Evolutionary conservation across 2,797 vertebrate species (phyloP), one percentile per base, ranked within the genome.

Genomic region (Catostomus latipinnis): DNA sequence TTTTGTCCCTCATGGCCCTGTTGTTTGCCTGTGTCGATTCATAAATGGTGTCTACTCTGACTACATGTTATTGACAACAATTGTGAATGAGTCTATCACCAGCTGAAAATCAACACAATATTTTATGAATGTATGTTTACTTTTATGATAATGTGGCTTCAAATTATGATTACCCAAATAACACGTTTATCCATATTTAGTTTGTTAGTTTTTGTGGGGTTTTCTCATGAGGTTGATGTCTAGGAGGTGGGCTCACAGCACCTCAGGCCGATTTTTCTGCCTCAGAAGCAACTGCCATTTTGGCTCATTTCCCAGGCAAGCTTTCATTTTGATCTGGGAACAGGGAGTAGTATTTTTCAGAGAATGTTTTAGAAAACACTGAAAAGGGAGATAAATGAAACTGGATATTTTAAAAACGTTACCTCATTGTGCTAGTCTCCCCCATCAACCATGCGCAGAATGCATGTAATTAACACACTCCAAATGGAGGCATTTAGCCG

Each of bases 391-490:
- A 74, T 53, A 22, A 81, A 67, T 54, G 7, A 43, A 71, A 63
- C 58, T 58, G 75, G 69, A 18, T 58, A 68, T 82, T 74, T 69
- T 65, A 62, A n/a, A 76, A 80, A 56, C 70, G 65, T 71, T 70
- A n/a, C 50, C 53, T 52, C 43, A 50, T 70, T 34, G 71, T 43
- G 74, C 67, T n/a, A 16, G 34, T 1, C 1, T 16, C 68, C 52
- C n/a, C 50, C 81, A 48, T 65, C 73, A 56, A 60, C 45, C 46
- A 53, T 70, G 46, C 69, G 6, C 63, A 62, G 22, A 83, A 83
- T 60, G 71, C 75, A 34, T 86, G 85, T 86, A 88, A 90, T 92
- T 90, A 91, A 87, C 71, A 73, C 74, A 50, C 78, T 81, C 76
- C 82, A 84, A 87, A 88, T 82, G 81, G 86, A 82, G 83, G 83